Conservation (phyloP, 2,797 vertebrate genomes). For the Paguma larvata region DNA sequence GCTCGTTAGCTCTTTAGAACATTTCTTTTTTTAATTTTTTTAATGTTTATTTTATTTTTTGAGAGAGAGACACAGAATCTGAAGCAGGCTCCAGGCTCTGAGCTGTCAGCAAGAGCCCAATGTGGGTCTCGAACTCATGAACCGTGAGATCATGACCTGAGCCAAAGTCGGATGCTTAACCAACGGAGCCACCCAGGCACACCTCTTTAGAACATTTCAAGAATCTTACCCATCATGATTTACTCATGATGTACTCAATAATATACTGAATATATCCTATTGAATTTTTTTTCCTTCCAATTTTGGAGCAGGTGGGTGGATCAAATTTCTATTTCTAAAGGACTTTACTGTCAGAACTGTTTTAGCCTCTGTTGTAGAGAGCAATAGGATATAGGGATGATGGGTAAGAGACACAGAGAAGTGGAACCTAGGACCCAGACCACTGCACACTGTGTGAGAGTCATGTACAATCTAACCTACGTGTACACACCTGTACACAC, state of each 20-base stretch:
- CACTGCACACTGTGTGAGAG: neutral
- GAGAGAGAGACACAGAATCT: no score
- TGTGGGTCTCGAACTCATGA: no score
- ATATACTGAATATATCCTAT: neutral
- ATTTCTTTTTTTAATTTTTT: neutral
- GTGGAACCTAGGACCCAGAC: neutral
- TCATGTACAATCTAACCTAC: neutral
- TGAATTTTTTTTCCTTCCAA: neutral
- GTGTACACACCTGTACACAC: fast-evolving
- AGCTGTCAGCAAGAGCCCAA: no score
- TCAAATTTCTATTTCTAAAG: neutral
- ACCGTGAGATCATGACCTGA: no score
- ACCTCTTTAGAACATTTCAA: neutral
- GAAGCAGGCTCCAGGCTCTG: no score
- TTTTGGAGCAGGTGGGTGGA: neutral
- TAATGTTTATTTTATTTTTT: no score
- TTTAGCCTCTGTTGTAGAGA: neutral
- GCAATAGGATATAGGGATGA: neutral
- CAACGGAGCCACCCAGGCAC: no score
- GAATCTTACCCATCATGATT: neutral
- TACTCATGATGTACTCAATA: neutral
- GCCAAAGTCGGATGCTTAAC: no score
- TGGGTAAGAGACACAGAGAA: neutral
- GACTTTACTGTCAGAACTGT: neutral
- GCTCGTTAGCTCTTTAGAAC: neutral